A percentile compares a stretch with the other conserved stretches of the same genome.
Conservation (phyloP, 2,888 invertebrate genomes). For the Heterodera filipjevi region DNA sequence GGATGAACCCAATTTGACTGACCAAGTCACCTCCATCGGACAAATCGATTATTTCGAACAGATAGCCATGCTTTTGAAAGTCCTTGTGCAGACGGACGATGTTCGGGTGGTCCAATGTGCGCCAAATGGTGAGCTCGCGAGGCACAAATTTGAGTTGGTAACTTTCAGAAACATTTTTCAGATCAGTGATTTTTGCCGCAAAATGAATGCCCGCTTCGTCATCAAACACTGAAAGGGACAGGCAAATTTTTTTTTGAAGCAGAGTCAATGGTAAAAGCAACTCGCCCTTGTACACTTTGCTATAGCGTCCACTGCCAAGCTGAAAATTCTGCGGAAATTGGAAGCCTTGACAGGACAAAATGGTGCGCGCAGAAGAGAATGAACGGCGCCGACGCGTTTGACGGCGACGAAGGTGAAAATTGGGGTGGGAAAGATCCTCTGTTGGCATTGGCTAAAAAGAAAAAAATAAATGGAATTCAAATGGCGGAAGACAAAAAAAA, state of each 20-base stretch:
- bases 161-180: slow-evolving; percentile 45
- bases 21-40: slow-evolving; percentile 45
- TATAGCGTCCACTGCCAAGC: slow-evolving; percentile 53
- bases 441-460: too few relatives aligned
- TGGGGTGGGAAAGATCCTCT: too few relatives aligned
- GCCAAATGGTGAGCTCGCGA: slow-evolving; percentile 56
- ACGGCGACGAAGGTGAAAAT: too few relatives aligned
- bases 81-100: slow-evolving; percentile 43
- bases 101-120: slow-evolving; percentile 45
- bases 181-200: slow-evolving; percentile 57
- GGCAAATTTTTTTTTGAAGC: not conserved
- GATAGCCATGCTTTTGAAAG: slow-evolving; percentile 64
- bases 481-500: too few relatives aligned
- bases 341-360: slow-evolving; percentile 27
- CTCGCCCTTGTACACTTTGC: slow-evolving; percentile 49
- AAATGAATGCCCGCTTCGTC: slow-evolving; percentile 37
- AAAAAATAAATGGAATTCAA: too few relatives aligned
- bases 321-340: slow-evolving; percentile 14
- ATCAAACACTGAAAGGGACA: not conserved
- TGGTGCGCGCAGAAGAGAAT: not conserved
- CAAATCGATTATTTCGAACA: slow-evolving; percentile 67
- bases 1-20: not conserved
- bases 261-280: not conserved
- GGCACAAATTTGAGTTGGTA: slow-evolving; percentile 54
- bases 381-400: not conserved